These are phyloP conservation scores for Siderastrea siderea DNA, from an alignment of 92 coral and sea anemone species.

Conservation along the genomic window DNA sequence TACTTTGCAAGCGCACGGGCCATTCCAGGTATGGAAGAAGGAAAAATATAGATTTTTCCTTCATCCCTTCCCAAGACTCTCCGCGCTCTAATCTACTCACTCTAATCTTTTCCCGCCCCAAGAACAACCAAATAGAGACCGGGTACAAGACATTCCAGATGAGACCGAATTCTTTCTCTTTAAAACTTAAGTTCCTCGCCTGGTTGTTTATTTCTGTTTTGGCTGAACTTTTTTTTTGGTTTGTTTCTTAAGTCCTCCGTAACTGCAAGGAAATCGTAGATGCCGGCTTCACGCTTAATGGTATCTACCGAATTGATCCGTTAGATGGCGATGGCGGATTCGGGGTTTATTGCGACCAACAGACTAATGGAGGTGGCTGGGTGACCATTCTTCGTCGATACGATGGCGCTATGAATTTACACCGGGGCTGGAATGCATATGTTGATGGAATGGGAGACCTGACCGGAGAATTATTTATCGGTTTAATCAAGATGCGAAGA, in stretches of 20 bases:
- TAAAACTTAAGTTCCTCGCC: too few species aligned
- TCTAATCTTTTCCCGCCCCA: too few species aligned
- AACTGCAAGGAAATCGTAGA: slow-evolving; percentile 59
- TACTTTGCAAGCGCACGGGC: too few species aligned
- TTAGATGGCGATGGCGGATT: slow-evolving; percentile 49
- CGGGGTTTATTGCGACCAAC: slow-evolving; percentile 64
- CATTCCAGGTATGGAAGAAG: too few species aligned
- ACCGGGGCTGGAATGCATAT: slow-evolving; percentile 66
- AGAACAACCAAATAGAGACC: too few species aligned
- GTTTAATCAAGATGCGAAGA: slow-evolving; percentile 61
- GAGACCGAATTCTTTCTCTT: too few species aligned
- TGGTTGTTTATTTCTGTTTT: too few species aligned
- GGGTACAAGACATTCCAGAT: too few species aligned
- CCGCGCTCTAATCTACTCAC: too few species aligned
- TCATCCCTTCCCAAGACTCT: too few species aligned
- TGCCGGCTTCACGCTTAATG: slow-evolving; percentile 53
- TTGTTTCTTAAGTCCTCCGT: slow-evolving; percentile 43
- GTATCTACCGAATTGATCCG: slow-evolving; percentile 77
- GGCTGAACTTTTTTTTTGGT: not conserved
- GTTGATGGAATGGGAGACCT: slow-evolving; percentile 73
- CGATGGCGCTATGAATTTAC: slow-evolving; percentile 67
- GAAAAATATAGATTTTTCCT: too few species aligned
- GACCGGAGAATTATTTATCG: slow-evolving; percentile 79
- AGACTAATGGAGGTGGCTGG: slow-evolving; percentile 86
- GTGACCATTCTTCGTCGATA: slow-evolving; percentile 67